Evolutionary conservation across 2,888 invertebrate species (phyloP).

Genomic region (Philaethria dido): DNA sequence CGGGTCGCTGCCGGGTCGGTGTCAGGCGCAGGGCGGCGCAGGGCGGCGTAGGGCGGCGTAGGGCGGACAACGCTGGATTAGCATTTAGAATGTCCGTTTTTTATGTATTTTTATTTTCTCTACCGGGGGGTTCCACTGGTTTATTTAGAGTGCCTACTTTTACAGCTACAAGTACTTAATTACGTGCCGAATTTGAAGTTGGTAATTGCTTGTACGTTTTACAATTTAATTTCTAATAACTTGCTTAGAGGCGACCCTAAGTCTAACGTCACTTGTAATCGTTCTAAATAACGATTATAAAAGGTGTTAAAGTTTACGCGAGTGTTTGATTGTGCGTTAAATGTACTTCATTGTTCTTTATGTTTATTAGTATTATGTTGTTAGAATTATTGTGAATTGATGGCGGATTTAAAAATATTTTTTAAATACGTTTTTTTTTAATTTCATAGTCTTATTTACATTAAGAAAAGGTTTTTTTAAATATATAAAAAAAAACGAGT

Average conservation of each 20-base stretch:
- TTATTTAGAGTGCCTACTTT: constrained; percentile 40
- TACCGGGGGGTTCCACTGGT: constrained; percentile 35
- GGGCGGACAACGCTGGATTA: constrained; percentile 37
- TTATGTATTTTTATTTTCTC: constrained; percentile 44
- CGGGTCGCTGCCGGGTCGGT: constrained; percentile 19
- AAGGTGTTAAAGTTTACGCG: constrained; percentile 28
- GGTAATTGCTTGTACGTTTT: constrained; percentile 43
- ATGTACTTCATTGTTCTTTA: constrained; percentile 10
- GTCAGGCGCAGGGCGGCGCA: constrained; percentile 22
- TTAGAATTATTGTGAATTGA: no score
- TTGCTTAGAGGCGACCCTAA: constrained; percentile 21
- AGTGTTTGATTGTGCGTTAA: constrained; percentile 16
- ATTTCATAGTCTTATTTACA: no score
- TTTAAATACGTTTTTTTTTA: no score
- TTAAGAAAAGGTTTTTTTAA: no score
- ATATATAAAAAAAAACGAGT: no score
- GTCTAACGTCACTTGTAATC: constrained; percentile 21
- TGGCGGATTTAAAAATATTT: no score
- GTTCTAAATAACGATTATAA: constrained; percentile 23
- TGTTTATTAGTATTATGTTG: constrained; percentile 4
- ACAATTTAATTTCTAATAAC: constrained; percentile 39
- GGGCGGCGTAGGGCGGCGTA: constrained; percentile 19
- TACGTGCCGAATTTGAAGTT: constrained; percentile 46
- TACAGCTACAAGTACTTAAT: constrained; percentile 44
- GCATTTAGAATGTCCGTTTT: constrained; percentile 39